Evolutionary conservation across 92 coral and sea anemone species (phyloP).

Genomic region (Porites evermanni): DNA sequence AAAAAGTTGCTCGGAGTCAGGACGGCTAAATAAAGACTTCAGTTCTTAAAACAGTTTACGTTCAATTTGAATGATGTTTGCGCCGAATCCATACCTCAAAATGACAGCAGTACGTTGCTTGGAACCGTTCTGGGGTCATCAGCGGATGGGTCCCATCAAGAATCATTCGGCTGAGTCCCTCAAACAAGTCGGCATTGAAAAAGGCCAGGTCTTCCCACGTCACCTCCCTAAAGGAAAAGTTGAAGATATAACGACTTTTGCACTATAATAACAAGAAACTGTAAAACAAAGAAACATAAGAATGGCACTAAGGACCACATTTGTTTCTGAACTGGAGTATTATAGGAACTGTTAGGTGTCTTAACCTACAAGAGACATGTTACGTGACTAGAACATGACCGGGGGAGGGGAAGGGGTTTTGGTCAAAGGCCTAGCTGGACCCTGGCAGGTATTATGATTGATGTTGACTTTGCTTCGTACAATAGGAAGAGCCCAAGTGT

Average conservation of each 20-base stretch:
- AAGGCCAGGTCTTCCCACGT: conserved; percentile 92
- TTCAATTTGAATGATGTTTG: background rate
- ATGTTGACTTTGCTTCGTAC: too few species aligned
- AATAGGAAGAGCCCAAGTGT: too few species aligned
- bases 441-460: too few species aligned
- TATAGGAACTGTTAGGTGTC: too few species aligned
- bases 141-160: conserved; percentile 79
- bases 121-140: conserved; percentile 88
- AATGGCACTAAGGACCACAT: too few species aligned
- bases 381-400: background rate
- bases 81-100: conserved; percentile 68
- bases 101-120: conserved; percentile 92
- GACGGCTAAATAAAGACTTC: background rate
- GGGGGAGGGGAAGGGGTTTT: too few species aligned
- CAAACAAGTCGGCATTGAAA: conserved; percentile 93
- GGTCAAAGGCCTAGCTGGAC: too few species aligned
- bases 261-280: too few species aligned
- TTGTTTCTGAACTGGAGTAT: too few species aligned
- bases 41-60: background rate
- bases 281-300: too few species aligned
- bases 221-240: conserved; percentile 68
- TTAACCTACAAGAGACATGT: background rate
- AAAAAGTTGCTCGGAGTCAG: background rate
- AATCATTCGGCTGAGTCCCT: conserved; percentile 95
- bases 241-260: too few species aligned